Evolutionary conservation across 2,888 invertebrate genomes (phyloP).

Genomic region (Scaptomyza polygonia): DNA sequence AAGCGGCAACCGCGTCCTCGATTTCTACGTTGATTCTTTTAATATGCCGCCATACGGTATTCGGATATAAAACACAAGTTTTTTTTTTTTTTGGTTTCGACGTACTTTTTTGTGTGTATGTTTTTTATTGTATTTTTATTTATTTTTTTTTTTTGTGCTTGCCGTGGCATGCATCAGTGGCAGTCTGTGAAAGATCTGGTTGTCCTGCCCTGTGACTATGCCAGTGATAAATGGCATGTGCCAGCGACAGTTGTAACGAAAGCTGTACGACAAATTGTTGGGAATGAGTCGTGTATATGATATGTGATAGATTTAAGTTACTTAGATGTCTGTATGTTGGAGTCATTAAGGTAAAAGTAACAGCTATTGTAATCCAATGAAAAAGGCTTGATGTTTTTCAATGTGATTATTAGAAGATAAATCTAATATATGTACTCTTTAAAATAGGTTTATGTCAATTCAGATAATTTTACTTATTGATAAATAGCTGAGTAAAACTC

Average conservation of each 20-base stretch:
- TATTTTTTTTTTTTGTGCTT: constrained; percentile 20
- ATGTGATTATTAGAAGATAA: too few relatives aligned
- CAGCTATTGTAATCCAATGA: not conserved
- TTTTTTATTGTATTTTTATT: constrained; percentile 1
- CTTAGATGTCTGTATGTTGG: not conserved
- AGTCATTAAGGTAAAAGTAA: not conserved
- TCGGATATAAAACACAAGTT: constrained; percentile 69
- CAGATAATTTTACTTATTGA: too few relatives aligned
- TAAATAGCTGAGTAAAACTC: too few relatives aligned
- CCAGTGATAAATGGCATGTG: constrained; percentile 69
- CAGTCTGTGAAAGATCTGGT: constrained; percentile 48
- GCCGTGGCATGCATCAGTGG: constrained; percentile 50
- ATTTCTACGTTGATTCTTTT: constrained; percentile 68
- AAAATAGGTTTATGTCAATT: too few relatives aligned
- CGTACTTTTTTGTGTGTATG: not conserved
- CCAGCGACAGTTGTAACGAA: constrained; percentile 54
- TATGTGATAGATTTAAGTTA: constrained; percentile 17
- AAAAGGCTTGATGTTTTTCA: too few relatives aligned
- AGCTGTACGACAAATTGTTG: constrained; percentile 51
- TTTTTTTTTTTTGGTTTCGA: constrained; percentile 1
- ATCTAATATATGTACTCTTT: too few relatives aligned
- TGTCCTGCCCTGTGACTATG: constrained; percentile 40
- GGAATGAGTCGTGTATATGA: not conserved
- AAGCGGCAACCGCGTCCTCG: constrained; percentile 37
- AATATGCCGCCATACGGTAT: constrained; percentile 63